Percentiles rank a stretch among this genome's conserved stretches.
phyloP scores from a whole-genome alignment of 2,113 vertebrate species.

The Gadus macrocephalus region DNA sequence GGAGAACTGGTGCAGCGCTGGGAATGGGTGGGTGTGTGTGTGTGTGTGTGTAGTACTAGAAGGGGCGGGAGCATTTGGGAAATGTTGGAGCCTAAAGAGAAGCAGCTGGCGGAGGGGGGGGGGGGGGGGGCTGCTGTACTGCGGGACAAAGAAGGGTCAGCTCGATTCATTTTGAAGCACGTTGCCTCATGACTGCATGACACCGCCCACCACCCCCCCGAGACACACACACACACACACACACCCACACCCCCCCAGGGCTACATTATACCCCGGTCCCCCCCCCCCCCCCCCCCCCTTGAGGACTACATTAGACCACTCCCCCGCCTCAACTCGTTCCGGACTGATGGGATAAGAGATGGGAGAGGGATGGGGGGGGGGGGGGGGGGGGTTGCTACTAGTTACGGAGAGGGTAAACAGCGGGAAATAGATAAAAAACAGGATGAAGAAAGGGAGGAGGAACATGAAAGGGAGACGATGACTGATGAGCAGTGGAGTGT shows the following conservation, averaged over 20 bases:
- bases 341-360: neutral
- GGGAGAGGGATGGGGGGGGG: neutral
- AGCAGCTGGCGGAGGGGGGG: neutral
- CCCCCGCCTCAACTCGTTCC: neutral
- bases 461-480: conserved; percentile 19
- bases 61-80: neutral
- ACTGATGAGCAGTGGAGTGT: conserved; percentile 26
- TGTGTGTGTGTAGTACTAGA: neutral
- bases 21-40: neutral
- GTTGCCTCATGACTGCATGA: conserved; percentile 23
- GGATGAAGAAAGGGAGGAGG: conserved; percentile 14
- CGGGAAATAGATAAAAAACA: neutral
- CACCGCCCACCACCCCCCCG: neutral
- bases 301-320: neutral
- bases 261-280: no score
- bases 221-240: no score
- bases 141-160: neutral
- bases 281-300: neutral
- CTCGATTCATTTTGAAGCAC: conserved; percentile 48
- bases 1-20: no score
- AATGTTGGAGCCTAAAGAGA: neutral
- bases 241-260: no score
- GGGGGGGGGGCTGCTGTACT: conserved; percentile 7
- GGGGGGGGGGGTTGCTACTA: no score
- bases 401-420: neutral